Conservation (phyloP, 2,113 vertebrate genomes). For the Nerophis lumbriciformis region DNA sequence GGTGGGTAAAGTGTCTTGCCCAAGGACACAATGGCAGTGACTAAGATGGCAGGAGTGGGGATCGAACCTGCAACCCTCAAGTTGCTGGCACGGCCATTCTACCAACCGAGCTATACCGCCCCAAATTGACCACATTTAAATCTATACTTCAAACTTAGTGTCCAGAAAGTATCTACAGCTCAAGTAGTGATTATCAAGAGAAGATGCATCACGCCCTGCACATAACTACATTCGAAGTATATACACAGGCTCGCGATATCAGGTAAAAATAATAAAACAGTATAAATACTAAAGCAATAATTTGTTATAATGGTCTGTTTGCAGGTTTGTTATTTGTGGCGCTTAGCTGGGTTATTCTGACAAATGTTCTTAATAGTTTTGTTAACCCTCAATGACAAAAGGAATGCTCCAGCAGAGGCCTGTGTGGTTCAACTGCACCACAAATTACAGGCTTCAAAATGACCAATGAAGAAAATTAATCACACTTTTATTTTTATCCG, state of each 20-base stretch:
- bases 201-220: not conserved
- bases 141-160: not conserved
- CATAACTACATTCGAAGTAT: not conserved
- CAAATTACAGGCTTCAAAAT: conserved; percentile 5
- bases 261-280: not conserved
- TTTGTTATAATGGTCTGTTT: conserved; percentile 1
- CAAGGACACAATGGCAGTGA: too few species aligned
- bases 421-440: not conserved
- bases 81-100: too few species aligned
- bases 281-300: too few species aligned
- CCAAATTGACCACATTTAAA: not conserved
- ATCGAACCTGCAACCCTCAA: too few species aligned
- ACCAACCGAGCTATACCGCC: too few species aligned
- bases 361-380: conserved; percentile 4
- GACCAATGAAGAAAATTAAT: conserved; percentile 7
- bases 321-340: not conserved
- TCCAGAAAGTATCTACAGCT: not conserved
- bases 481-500: not conserved
- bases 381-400: not conserved
- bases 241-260: not conserved
- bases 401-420: not conserved
- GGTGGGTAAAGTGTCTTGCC: too few species aligned
- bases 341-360: not conserved
- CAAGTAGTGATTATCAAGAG: conserved; percentile 13
- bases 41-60: too few species aligned